A percentile compares a stretch with the other conserved stretches of the same genome.
Evolutionary conservation across 1,140 invertebrate genomes (phyloP).

Genomic region (Drosophila sucinea): DNA sequence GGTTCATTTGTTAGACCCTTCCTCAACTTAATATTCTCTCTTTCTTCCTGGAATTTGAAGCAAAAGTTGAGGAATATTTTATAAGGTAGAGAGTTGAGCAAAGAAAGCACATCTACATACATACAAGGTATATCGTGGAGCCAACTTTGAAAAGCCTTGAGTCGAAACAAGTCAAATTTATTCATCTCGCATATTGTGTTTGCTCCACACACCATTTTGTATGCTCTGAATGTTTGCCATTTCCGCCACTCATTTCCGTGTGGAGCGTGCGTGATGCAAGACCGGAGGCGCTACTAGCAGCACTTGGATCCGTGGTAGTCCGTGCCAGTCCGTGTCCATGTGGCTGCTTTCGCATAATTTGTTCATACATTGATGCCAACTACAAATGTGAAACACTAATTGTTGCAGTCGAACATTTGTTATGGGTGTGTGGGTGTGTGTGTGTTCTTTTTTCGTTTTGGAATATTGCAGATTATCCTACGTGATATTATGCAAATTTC

Average conservation of each 20-base stretch:
- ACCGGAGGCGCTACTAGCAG: not conserved
- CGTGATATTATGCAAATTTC: constrained; percentile 65
- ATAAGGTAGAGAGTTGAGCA: no score
- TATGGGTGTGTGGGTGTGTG: no score
- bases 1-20: no score
- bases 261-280: constrained; percentile 37
- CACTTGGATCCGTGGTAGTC: not conserved
- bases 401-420: constrained; percentile 33
- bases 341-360: constrained; percentile 21
- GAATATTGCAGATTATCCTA: constrained; percentile 17
- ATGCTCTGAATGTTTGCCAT: constrained; percentile 38
- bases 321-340: not conserved
- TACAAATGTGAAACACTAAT: constrained; percentile 48
- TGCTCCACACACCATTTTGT: constrained; percentile 34
- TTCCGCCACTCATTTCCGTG: constrained; percentile 57
- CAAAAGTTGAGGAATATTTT: no score
- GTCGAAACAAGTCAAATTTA: constrained; percentile 8
- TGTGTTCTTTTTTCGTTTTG: constrained; percentile 4
- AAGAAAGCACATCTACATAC: not conserved
- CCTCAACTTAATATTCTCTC: no score
- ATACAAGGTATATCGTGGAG: not conserved
- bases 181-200: constrained; percentile 28
- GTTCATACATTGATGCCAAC: constrained; percentile 25
- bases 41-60: no score
- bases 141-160: not conserved